Conservation (phyloP, 2,888 invertebrate species). For the Cheilosia grossa region DNA sequence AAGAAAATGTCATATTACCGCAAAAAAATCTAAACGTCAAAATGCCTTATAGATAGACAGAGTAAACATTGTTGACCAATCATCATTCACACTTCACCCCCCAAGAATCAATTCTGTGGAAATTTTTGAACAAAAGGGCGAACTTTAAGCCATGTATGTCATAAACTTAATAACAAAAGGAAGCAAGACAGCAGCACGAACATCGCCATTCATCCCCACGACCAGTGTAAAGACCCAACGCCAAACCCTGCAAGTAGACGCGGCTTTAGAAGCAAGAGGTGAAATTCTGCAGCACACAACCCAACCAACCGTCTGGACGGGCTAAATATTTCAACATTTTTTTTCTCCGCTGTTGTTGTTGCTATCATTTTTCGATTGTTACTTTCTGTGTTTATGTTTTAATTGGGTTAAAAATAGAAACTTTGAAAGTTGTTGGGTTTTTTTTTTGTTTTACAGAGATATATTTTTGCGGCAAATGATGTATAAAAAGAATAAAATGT, state of each 20-base stretch:
- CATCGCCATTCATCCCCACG: conserved; percentile 32
- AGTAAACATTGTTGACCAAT: conserved; percentile 38
- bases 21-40: conserved; percentile 49
- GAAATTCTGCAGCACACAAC: conserved; percentile 48
- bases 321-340: conserved; percentile 28
- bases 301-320: conserved; percentile 44
- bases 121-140: conserved; percentile 30
- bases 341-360: not conserved
- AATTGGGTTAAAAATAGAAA: conserved; percentile 75
- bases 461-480: conserved; percentile 69
- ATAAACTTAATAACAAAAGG: conserved; percentile 52
- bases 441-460: conserved; percentile 29
- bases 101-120: conserved; percentile 32
- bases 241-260: conserved; percentile 34
- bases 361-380: conserved; percentile 30
- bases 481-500: conserved; percentile 61
- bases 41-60: conserved; percentile 23
- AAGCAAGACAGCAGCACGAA: conserved; percentile 59
- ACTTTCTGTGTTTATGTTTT: conserved; percentile 65
- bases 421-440: conserved; percentile 62
- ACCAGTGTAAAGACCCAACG: conserved; percentile 10
- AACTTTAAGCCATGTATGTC: conserved; percentile 42
- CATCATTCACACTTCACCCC: conserved; percentile 22
- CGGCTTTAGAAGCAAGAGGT: conserved; percentile 27
- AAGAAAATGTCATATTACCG: conserved; percentile 23